phyloP scores from a whole-genome alignment of 2,113 vertebrate species.

The Pelvicachromis taeniatus region DNA sequence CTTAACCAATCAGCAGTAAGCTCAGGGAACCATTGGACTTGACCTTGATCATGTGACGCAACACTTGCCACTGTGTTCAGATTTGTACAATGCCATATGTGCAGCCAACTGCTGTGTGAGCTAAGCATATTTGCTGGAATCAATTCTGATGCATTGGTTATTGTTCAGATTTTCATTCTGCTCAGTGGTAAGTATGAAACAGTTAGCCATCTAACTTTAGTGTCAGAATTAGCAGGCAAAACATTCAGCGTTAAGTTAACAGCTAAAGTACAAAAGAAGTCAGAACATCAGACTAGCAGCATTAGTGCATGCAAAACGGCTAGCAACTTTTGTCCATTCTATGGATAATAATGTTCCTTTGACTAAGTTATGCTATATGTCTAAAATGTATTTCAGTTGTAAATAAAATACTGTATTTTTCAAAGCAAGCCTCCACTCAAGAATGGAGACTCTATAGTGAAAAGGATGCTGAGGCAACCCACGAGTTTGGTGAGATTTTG shows the following conservation, averaged over 20 bases:
- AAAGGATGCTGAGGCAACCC: background rate
- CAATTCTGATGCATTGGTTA: fast-evolving
- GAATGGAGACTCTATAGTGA: background rate
- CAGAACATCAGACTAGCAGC: background rate
- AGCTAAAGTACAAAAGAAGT: too few relatives aligned
- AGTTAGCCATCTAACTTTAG: background rate
- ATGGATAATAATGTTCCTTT: background rate
- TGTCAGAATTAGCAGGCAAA: too few relatives aligned
- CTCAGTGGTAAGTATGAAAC: background rate
- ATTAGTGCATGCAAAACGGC: background rate
- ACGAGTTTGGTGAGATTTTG: background rate
- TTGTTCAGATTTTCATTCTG: background rate
- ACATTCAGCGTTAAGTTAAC: too few relatives aligned
- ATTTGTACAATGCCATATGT: background rate
- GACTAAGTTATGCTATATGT: background rate
- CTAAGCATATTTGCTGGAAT: background rate
- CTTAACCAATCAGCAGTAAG: background rate
- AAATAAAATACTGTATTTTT: background rate
- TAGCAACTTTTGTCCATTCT: background rate
- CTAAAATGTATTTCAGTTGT: background rate
- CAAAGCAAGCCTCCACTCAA: background rate
- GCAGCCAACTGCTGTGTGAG: background rate
- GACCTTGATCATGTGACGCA: fast-evolving
- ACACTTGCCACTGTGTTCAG: background rate
- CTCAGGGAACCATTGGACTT: background rate